Base-by-base conservation (phyloP, 2,797 vertebrate genomes). In the Melanotaenia boesemani region DNA sequence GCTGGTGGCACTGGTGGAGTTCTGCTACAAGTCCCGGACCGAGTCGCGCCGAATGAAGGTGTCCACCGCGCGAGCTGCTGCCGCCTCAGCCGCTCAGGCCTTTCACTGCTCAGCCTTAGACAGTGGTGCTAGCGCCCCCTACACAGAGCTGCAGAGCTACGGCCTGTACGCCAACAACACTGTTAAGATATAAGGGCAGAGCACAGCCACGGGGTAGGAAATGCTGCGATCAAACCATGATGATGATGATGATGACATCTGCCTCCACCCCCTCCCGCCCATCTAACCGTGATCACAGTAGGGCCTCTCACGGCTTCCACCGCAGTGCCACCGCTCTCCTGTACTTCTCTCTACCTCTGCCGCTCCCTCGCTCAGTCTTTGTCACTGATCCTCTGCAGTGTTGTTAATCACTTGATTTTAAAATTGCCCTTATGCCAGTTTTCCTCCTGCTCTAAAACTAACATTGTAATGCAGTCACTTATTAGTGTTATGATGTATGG, bases 31-130 rank as follows among this genome's bases (percentile, higher is more conserved):
- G 94, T 99, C 97, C 80, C 93, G 98, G 94, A 98, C 97, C 57
- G 98, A 99, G 95, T 98, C 98, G 81, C 97, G 95, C 91, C 93
- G 97, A 95, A 99, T 99, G 97, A 99, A 99, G 98, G 98, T 99
- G 96, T 93, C 94, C 76, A 92, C 91, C 37, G 89, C 92, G 85
- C 91, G 92, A 86, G 93, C 93, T n/a, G 93, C 93, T 85, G 92
- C 92, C 55, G 88, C 91, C 84, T 86, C 86, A 86, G 90, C 92
- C 79, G 88, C 96, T 94, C 94, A 91, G 89, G 93, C 95, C 94
- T 96, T 95, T 96, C 93, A 96, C 94, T 94, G 90, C 94, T 94
- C 93, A 76, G 91, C 94, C 86, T 95, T 95, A 94, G 93, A 95
- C 89, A 91, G 90, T 91, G 93, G 91, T 88, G 89, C 93, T 94